Percentiles rank a stretch among this genome's conserved stretches.
phyloP scores from a whole-genome alignment of 1,140 invertebrate species.

The Aphelenchoides fujianensis region DNA sequence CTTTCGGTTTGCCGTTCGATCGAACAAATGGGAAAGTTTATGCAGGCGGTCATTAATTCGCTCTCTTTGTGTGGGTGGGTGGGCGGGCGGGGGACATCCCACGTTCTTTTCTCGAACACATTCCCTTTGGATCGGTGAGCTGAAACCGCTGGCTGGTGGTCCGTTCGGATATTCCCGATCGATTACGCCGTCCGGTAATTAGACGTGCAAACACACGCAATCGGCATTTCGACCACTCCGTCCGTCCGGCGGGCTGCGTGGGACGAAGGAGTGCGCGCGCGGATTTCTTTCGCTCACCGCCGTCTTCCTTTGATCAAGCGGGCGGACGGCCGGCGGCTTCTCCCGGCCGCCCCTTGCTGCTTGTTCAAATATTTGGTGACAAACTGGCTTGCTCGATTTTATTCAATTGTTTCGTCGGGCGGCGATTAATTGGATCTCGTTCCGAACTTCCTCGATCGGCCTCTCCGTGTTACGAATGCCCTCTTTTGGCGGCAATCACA shows the following conservation, averaged over 20 bases:
- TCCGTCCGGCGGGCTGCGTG: no score
- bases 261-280: neutral
- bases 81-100: no score
- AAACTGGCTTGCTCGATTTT: neutral
- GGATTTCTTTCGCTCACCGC: neutral
- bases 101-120: neutral
- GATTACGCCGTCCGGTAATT: neutral
- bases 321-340: neutral
- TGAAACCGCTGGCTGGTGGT: neutral
- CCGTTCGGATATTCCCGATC: neutral
- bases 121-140: no score
- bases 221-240: neutral
- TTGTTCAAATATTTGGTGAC: conserved; percentile 5
- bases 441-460: no score
- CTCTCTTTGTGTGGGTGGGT: no score
- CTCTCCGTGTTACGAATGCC: no score
- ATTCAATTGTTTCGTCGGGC: neutral
- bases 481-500: no score
- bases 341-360: neutral
- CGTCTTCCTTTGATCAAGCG: no score
- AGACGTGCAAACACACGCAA: neutral
- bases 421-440: no score
- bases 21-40: no score
- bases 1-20: neutral
- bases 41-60: neutral